Conservation (phyloP, 30 jellyfish, hydroid and myxozoan genomes). For the Turritopsis rubra region DNA sequence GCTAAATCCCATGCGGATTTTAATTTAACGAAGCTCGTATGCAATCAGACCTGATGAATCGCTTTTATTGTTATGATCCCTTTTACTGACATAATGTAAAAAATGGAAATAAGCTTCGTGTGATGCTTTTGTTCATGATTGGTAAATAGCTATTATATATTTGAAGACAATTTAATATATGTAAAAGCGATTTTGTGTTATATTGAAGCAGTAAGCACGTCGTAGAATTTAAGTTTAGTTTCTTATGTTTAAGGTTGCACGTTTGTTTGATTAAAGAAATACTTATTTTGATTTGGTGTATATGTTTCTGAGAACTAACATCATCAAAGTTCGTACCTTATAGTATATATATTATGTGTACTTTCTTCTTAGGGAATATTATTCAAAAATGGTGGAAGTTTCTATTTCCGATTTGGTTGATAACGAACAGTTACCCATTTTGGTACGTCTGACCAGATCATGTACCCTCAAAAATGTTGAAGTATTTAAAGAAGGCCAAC, state of each 20-base stretch:
- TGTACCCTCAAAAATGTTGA: neutral
- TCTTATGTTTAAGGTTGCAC: no score
- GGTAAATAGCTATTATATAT: neutral
- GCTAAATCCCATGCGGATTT: neutral
- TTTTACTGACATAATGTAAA: neutral
- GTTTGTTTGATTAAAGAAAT: no score
- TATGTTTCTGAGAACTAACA: no score
- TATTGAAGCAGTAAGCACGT: no score
- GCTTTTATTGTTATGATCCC: neutral
- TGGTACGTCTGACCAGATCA: neutral
- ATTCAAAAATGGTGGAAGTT: neutral
- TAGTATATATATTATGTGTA: no score
- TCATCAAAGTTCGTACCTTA: no score
- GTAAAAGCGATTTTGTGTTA: no score
- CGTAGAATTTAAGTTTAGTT: neutral
- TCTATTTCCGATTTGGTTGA: neutral
- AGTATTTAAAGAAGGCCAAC: constrained; percentile 4
- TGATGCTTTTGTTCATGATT: neutral
- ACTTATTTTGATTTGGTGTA: no score
- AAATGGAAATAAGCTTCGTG: neutral
- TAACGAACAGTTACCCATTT: neutral
- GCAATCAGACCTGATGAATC: neutral
- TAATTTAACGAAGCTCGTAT: neutral
- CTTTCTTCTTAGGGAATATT: neutral
- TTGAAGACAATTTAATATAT: no score